A percentile compares a stretch with the other conserved stretches of the same genome.
These are phyloP conservation scores for Delichon dasypus DNA, from an alignment of 2,797 vertebrate species.

Conservation along the genomic window DNA sequence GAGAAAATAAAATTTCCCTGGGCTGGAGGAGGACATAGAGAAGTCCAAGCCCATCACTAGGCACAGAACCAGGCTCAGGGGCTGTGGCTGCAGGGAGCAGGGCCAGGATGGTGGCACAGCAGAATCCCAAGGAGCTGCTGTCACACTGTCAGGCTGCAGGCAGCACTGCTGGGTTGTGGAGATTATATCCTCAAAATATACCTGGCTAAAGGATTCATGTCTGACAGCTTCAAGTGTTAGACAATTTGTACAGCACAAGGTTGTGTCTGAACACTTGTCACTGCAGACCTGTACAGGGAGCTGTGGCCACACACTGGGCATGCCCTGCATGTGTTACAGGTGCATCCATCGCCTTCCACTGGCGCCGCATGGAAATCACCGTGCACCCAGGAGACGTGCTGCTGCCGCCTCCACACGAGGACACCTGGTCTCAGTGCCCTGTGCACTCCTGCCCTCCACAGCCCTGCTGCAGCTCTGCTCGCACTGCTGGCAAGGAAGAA, in stretches of 20 bases:
- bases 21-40: neutral
- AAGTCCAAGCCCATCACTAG: neutral
- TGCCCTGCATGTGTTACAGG: neutral
- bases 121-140: neutral
- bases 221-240: constrained; percentile 36
- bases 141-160: neutral
- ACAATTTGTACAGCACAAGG: constrained; percentile 1
- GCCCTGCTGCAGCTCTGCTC: neutral
- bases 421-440: rapidly evolving
- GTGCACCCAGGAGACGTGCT: rapidly evolving
- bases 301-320: neutral
- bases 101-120: rapidly evolving
- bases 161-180: neutral
- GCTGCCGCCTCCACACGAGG: neutral
- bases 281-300: neutral
- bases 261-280: constrained; percentile 16
- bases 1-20: neutral
- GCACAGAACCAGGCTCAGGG: rapidly evolving
- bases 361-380: rapidly evolving
- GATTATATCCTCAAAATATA: neutral
- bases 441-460: rapidly evolving
- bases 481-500: neutral
- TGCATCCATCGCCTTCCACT: neutral
- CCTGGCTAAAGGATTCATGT: constrained; percentile 5
- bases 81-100: neutral